Conservation (phyloP, 2,113 vertebrate species). For the Lophotis ruficrista region DNA sequence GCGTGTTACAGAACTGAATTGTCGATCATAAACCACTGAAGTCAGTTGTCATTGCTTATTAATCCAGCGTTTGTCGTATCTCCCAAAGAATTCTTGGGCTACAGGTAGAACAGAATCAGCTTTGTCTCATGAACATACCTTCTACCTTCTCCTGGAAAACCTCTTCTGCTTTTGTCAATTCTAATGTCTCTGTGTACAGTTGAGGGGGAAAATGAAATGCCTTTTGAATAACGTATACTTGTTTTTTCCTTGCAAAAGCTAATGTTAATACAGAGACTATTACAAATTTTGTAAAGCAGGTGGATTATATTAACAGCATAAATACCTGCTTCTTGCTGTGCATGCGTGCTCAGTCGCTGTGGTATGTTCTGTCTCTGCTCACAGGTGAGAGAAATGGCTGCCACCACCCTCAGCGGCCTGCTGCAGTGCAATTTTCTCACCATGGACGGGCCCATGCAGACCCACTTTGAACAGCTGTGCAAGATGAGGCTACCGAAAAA, state of each 20-base stretch:
- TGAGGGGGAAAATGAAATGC: not conserved
- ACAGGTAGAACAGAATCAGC: not conserved
- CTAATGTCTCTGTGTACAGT: not conserved
- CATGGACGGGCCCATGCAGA: conserved; percentile 91
- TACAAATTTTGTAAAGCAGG: not conserved
- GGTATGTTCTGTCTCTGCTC: not conserved
- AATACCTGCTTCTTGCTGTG: not conserved
- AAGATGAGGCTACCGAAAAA: conserved; percentile 93
- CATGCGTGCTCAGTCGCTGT: not conserved
- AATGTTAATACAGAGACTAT: not conserved
- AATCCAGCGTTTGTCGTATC: not conserved
- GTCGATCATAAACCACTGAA: not conserved
- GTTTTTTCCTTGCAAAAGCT: not conserved
- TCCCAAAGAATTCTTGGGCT: not conserved
- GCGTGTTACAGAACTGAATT: not conserved
- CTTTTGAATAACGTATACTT: not conserved
- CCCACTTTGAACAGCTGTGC: conserved; percentile 93
- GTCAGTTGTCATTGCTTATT: not conserved
- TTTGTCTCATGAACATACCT: not conserved
- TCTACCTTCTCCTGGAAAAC: not conserved
- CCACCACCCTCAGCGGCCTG: conserved; percentile 93
- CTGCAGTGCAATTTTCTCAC: conserved; percentile 93
- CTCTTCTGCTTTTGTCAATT: not conserved
- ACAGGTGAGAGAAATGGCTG: conserved; percentile 96
- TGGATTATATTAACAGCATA: not conserved